Evolutionary conservation across 2,113 vertebrate genomes (phyloP).

Genomic region (Dermatemys mawii): DNA sequence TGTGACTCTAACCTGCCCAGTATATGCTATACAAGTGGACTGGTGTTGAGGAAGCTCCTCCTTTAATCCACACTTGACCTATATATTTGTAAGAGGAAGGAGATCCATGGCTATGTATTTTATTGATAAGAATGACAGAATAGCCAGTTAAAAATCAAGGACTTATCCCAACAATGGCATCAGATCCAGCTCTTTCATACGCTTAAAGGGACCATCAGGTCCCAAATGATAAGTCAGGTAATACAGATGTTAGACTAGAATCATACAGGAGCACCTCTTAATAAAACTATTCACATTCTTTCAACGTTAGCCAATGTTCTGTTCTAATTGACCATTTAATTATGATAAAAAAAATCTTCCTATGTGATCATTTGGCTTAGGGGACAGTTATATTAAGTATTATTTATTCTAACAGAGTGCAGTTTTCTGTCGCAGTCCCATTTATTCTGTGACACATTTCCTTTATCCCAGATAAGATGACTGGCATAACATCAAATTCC

Average conservation of each 20-base stretch:
- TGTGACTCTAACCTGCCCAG: background rate
- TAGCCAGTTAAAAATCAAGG: background rate
- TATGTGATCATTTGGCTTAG: background rate
- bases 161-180: background rate
- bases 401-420: background rate
- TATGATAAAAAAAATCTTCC: background rate
- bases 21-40: accelerated
- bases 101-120: background rate
- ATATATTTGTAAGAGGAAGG: background rate
- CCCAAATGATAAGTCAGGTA: background rate
- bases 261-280: background rate
- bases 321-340: background rate
- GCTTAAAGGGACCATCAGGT: background rate
- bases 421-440: background rate
- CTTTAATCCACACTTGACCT: background rate
- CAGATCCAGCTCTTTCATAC: background rate
- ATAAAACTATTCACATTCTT: background rate
- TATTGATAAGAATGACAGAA: background rate
- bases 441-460: background rate
- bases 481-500: background rate
- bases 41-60: background rate
- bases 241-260: background rate
- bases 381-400: background rate
- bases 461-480: background rate
- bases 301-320: background rate